These are phyloP conservation scores for Drosophila cognata DNA, from an alignment of 2,888 invertebrate genomes.

Conservation along the genomic window DNA sequence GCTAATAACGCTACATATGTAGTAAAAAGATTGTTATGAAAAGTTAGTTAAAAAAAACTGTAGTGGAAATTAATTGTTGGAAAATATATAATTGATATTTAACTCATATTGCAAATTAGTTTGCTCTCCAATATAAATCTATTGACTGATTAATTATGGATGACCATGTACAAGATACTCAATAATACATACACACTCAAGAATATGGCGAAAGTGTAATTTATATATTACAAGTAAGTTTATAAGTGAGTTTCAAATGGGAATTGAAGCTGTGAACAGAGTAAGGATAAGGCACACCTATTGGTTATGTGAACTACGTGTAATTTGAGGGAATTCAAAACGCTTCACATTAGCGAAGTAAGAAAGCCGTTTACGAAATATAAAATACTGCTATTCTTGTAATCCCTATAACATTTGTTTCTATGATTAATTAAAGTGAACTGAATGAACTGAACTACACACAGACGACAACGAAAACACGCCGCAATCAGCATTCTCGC, in stretches of 20 bases:
- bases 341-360: neutral
- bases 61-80: too few relatives aligned
- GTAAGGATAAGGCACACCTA: neutral
- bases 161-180: neutral
- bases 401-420: neutral
- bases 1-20: neutral
- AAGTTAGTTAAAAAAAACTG: too few relatives aligned
- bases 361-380: neutral
- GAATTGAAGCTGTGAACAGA: too few relatives aligned
- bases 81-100: neutral
- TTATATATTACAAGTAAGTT: neutral
- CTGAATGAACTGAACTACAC: conserved; percentile 56
- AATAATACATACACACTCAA: neutral
- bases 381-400: neutral
- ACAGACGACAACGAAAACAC: neutral
- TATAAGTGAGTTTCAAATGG: too few relatives aligned
- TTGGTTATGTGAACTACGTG: neutral
- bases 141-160: neutral
- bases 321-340: neutral
- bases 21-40: too few relatives aligned
- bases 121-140: neutral
- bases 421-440: neutral
- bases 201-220: neutral
- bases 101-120: neutral
- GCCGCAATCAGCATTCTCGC: conserved; percentile 27